Base-by-base conservation (phyloP, 2,888 invertebrate species). In the Aspidiotus rigidus region DNA sequence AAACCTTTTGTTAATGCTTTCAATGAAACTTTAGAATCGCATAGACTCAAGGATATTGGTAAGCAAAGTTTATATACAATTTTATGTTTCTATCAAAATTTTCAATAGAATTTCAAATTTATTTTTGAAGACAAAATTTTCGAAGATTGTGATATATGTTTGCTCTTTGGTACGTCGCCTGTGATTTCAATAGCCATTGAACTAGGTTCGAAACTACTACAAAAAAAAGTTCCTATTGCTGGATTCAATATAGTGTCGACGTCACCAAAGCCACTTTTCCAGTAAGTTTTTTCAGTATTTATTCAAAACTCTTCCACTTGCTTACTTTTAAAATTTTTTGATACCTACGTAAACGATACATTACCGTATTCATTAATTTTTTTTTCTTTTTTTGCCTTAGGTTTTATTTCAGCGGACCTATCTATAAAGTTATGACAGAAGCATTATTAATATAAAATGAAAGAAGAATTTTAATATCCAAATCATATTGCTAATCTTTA, bases 1-100 rank as follows among this genome's bases (percentile, higher is more conserved):
- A 80, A 93, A 67, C 92, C 93, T 1, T 84, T 89, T 75, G 89
- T 93, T 72, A 87, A 93, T 9, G 93, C 93, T 93, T 93, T 93
- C 80, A 91, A 91, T 6, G 93, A 93, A 80, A 82, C 79, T 73
- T 80, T 93, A 69, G 83, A 90, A 72, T 74, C 79, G 1, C 76
- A 80, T 64, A 82, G 89, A 16, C 76, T 92, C 56, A 75, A 80
- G 1, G 80, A 81, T 77, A 84, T 88, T 72, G 80, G 88, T 87
- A 79, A 76, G 78, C 75, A 62, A 41, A 11, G 53, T 53, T 3
- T 53, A 11, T 53, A 15, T 8, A 5, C 3, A 28, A 55, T 6
- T 55, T 55, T 55, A n/a, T 7, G 9, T 39, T n/a, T 39, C 7
- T 3, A 39, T 39, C 7, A 11, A 5, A 17, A 63, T 11, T 13